A percentile compares a stretch with the other conserved stretches of the same genome.
These are phyloP conservation scores for Progne subis DNA, from an alignment of 2,113 vertebrate genomes.

Conservation along the genomic window DNA sequence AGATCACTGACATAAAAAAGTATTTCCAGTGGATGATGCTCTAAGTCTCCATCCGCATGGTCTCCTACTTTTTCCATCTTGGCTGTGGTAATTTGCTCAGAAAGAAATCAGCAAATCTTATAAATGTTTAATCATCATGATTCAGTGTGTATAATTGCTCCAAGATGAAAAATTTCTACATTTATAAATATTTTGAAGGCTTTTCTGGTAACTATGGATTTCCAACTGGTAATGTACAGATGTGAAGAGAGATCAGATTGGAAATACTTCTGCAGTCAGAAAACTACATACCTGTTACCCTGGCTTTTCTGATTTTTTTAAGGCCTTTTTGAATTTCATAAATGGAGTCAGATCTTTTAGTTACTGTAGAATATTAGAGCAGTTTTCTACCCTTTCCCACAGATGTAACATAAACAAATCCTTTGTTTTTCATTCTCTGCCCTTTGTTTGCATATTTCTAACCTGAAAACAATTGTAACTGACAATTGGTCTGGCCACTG, in stretches of 20 bases:
- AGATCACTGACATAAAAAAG: not conserved
- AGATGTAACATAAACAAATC: too few species aligned
- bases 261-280: not conserved
- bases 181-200: conserved; percentile 25
- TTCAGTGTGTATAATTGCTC: not conserved
- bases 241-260: not conserved
- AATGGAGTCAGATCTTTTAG: too few species aligned
- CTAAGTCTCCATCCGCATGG: not conserved
- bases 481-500: too few species aligned
- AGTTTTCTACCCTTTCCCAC: too few species aligned
- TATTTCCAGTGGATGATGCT: not conserved
- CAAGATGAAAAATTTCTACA: not conserved
- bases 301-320: too few species aligned
- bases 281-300: not conserved
- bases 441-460: too few species aligned
- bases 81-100: not conserved
- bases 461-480: too few species aligned
- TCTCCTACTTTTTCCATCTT: not conserved
- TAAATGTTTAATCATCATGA: not conserved
- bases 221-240: not conserved
- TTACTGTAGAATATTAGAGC: too few species aligned
- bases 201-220: not conserved
- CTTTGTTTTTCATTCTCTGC: too few species aligned
- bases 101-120: not conserved
- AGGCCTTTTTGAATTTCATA: too few species aligned